Evolutionary conservation across 1,140 invertebrate genomes (phyloP).

Genomic region (Pteromalus puparum): DNA sequence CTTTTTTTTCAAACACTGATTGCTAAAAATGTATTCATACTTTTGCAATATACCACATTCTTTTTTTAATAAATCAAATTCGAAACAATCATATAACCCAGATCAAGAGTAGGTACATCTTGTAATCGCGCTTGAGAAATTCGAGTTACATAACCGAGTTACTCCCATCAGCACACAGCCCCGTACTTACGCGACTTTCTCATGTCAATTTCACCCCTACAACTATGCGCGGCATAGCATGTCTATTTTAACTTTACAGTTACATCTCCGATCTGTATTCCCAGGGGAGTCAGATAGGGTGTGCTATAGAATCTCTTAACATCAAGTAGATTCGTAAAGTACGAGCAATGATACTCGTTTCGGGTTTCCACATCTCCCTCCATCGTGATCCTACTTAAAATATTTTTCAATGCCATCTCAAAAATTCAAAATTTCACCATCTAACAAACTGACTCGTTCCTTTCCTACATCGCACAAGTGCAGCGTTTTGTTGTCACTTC

Average conservation of each 20-base stretch:
- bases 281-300: background rate
- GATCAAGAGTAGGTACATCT: no score
- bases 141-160: background rate
- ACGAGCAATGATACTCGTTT: background rate
- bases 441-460: background rate
- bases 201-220: background rate
- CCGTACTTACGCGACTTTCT: background rate
- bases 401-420: background rate
- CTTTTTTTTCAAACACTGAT: no score
- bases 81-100: no score
- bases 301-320: background rate
- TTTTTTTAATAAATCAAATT: no score
- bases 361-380: no score
- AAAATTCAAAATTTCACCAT: background rate
- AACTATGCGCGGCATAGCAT: background rate
- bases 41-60: no score
- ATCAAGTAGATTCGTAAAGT: background rate
- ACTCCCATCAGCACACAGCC: no score
- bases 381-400: no score
- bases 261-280: background rate
- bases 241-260: conserved; percentile 4
- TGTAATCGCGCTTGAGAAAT: no score
- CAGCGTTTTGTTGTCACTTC: background rate
- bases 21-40: no score
- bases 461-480: background rate